A percentile compares a stretch with the other conserved stretches of the same genome.
These are phyloP conservation scores for Pinctada fucata DNA, from an alignment of 2,888 invertebrate genomes.

Conservation along the genomic window DNA sequence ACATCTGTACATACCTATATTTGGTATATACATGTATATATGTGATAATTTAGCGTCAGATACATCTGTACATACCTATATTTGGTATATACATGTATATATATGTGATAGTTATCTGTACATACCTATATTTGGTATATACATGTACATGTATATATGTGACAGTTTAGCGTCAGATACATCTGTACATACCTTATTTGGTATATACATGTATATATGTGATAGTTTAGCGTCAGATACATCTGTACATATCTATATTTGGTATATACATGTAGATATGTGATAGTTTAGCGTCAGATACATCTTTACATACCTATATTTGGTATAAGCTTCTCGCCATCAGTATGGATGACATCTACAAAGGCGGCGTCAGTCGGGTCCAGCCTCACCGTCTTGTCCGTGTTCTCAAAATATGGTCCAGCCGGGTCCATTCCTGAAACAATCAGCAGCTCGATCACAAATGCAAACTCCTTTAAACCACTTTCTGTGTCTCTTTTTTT, in stretches of 20 bases:
- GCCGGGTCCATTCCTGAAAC: conserved; percentile 86
- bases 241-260: conserved; percentile 36
- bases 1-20: conserved; percentile 59
- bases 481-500: too few relatives aligned
- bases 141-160: too few relatives aligned
- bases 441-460: not conserved
- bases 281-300: too few relatives aligned
- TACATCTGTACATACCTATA: conserved; percentile 56
- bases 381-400: conserved; percentile 87
- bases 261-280: too few relatives aligned
- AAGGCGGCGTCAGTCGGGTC: conserved; percentile 90
- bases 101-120: too few relatives aligned
- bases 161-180: too few relatives aligned
- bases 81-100: conserved; percentile 33
- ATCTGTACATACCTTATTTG: conserved; percentile 55
- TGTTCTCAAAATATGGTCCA: conserved; percentile 92
- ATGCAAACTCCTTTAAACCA: too few relatives aligned
- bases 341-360: conserved; percentile 94
- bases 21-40: conserved; percentile 24
- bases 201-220: conserved; percentile 13
- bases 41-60: too few relatives aligned
- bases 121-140: conserved; percentile 55
- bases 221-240: too few relatives aligned
- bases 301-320: conserved; percentile 60
- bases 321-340: conserved; percentile 78